Evolutionary conservation across 2,113 vertebrate genomes (phyloP).

Genomic region (Marcusenius ussheri): DNA sequence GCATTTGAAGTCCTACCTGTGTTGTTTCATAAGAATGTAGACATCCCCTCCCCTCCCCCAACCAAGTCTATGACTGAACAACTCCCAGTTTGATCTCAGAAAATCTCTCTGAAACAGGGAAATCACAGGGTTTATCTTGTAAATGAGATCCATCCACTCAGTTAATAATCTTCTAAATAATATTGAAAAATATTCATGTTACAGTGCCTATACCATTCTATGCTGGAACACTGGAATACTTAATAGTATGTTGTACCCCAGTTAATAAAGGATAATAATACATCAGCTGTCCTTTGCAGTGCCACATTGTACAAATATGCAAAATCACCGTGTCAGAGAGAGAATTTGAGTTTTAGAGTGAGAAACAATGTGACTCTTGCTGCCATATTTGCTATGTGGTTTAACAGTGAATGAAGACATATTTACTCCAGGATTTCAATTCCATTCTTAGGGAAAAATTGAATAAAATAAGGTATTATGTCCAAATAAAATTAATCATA

Average conservation of each 20-base stretch:
- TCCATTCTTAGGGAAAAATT: neutral
- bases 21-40: neutral
- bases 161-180: neutral
- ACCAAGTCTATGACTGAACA: neutral
- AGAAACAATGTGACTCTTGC: neutral
- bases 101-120: conserved; percentile 5
- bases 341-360: neutral
- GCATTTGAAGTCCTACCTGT: neutral
- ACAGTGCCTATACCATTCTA: neutral
- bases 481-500: conserved; percentile 23
- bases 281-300: neutral
- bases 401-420: neutral
- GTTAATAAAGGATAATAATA: neutral
- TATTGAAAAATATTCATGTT: neutral
- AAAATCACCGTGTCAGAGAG: neutral
- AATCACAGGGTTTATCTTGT: neutral
- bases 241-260: neutral
- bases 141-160: neutral
- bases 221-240: neutral
- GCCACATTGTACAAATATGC: neutral
- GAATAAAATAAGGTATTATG: conserved; percentile 18
- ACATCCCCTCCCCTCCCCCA: neutral
- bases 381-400: neutral
- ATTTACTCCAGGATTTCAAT: neutral
- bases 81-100: neutral